phyloP scores from a whole-genome alignment of 2,888 invertebrate genomes.

The Eurytoma californica region DNA sequence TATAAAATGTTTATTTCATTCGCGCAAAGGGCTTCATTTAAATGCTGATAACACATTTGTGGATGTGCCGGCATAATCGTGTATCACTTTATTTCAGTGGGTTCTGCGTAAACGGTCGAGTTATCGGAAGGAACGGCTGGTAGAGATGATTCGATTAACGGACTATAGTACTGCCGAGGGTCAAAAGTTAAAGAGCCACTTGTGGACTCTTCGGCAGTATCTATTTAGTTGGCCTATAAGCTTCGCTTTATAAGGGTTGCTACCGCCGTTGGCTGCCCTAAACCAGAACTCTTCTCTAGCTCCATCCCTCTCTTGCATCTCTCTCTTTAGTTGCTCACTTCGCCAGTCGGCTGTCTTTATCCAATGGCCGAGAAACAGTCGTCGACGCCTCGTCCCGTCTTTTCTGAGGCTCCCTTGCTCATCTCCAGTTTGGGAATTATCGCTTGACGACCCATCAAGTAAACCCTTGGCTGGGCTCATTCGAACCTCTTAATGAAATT shows the following conservation, averaged over 20 bases:
- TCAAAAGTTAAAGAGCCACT: constrained; percentile 76
- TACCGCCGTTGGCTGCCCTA: constrained; percentile 56
- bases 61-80: constrained; percentile 22
- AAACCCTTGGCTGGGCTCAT: constrained; percentile 71
- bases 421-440: constrained; percentile 72
- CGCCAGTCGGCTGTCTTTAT: constrained; percentile 9
- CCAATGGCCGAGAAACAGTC: constrained; percentile 17
- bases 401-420: constrained; percentile 30
- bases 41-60: constrained; percentile 19
- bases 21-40: too few species aligned
- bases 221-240: constrained; percentile 75
- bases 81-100: constrained; percentile 47
- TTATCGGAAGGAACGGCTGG: constrained; percentile 51
- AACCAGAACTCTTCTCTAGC: constrained; percentile 35
- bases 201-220: constrained; percentile 74
- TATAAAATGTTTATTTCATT: too few species aligned
- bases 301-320: constrained; percentile 59
- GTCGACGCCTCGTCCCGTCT: constrained; percentile 36
- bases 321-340: constrained; percentile 20
- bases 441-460: constrained; percentile 75
- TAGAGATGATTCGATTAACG: constrained; percentile 73
- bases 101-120: constrained; percentile 42
- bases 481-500: constrained; percentile 76
- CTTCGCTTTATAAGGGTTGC: constrained; percentile 73
- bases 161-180: constrained; percentile 69